Percentiles rank a stretch among this genome's conserved stretches.
phyloP scores from a whole-genome alignment of 2,888 invertebrate genomes.

The Fragum fragum region DNA sequence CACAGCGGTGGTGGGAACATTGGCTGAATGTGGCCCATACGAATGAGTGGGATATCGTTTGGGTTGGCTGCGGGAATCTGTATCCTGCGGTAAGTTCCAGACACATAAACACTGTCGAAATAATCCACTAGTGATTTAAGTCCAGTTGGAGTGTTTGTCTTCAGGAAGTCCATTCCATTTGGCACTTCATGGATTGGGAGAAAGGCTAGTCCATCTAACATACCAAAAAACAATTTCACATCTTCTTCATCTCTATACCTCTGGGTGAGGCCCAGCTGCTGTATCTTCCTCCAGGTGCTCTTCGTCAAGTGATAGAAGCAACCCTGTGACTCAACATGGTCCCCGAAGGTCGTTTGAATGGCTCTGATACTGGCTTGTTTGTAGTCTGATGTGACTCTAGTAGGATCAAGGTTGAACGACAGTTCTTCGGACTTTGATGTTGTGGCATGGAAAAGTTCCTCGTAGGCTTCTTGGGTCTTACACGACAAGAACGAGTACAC shows the following conservation, averaged over 20 bases:
- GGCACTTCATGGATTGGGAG: conserved; percentile 1
- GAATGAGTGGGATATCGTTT: not conserved
- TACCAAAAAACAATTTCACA: conserved; percentile 26
- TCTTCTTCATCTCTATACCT: conserved; percentile 15
- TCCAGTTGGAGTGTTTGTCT: not conserved
- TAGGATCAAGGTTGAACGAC: conserved; percentile 21
- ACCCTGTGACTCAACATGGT: conserved; percentile 7
- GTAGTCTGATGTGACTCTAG: conserved; percentile 23
- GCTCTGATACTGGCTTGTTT: conserved; percentile 23
- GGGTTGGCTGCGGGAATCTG: not conserved
- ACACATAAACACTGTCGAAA: conserved; percentile 24
- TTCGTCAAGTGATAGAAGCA: conserved; percentile 34
- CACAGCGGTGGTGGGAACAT: not conserved
- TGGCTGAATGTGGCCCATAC: not conserved
- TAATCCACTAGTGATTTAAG: not conserved
- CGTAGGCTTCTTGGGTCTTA: conserved; percentile 29
- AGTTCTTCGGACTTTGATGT: conserved; percentile 11
- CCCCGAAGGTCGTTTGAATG: conserved; percentile 19
- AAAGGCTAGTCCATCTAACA: conserved; percentile 32
- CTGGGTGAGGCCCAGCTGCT: conserved; percentile 1
- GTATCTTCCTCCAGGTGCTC: conserved; percentile 33
- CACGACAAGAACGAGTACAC: conserved; percentile 19
- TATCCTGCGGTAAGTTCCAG: conserved; percentile 8
- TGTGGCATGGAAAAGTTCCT: conserved; percentile 15
- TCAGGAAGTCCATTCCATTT: conserved; percentile 19